Base-by-base conservation (phyloP, 2,797 vertebrate genomes). In the Pangasius macronema region DNA sequence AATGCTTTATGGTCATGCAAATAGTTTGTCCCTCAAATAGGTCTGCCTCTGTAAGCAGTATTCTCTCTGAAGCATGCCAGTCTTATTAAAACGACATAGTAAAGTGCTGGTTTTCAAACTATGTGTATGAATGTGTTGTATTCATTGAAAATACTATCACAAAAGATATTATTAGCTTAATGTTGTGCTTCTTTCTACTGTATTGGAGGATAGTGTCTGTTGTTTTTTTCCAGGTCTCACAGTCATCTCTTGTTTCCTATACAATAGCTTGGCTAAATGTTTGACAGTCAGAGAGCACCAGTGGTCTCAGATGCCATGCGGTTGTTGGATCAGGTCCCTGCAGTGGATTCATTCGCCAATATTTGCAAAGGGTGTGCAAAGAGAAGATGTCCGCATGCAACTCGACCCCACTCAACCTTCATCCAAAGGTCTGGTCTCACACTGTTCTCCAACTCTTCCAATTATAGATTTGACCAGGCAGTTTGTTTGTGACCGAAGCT, bases 361-460 rank as follows among this genome's bases (percentile, higher is more conserved):
- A 88, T 92, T 91, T 92, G 91, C 87, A 86, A 91, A 79, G 86
- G 72, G 91, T 87, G 83, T 90, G 84, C 85, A 91, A 85, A 90
- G 86, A 89, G 83, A 88, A 91, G 90, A 84, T 83, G 81, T 61
- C 85, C 87, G 61, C 77, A 30, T 91, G 92, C 92, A 95, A 94
- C 91, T 92, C 88, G 93, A 95, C 92, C 91, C 88, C 67, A 72
- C 76, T 89, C 90, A 94, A 93, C 92, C 91, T 92, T 92, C 92
- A 92, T 90, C 91, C 93, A 95, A 94, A 94, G 92, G 92, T 94
- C 91, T 89, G 85, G 86, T 94, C 94, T 93, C 92, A 95, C 93
- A 93, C 93, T 93, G 90, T 93, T 93, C 88, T 95, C 94, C 93
- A 93, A 90, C 88, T 92, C 89, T 92, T 92, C 93, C 93, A 94